These are phyloP conservation scores for Tinamus major DNA, from an alignment of 2,797 vertebrate species.

Conservation along the genomic window DNA sequence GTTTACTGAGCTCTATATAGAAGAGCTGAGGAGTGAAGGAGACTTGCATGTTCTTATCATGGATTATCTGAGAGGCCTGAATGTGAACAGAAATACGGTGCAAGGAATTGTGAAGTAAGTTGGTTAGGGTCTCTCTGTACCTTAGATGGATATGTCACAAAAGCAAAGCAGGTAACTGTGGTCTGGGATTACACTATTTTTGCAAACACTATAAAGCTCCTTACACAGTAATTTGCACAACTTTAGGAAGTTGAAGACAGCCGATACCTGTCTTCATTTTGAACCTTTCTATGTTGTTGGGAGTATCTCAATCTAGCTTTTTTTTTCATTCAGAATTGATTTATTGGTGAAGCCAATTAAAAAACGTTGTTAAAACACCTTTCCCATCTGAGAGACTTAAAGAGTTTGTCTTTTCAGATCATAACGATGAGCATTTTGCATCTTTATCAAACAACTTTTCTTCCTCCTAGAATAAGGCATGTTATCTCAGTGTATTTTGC, in stretches of 20 bases:
- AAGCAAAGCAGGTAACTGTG: not conserved
- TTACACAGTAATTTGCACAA: not conserved
- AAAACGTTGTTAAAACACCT: not conserved
- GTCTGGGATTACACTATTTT: not conserved
- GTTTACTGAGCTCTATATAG: conserved; percentile 96
- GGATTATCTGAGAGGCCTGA: conserved; percentile 92
- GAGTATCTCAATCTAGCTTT: not conserved
- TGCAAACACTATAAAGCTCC: not conserved
- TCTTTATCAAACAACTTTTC: not conserved
- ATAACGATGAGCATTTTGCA: not conserved
- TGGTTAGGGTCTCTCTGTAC: not conserved
- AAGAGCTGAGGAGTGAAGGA: conserved; percentile 91
- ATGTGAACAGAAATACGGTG: conserved; percentile 83
- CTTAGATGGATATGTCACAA: not conserved
- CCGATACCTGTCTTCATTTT: not conserved
- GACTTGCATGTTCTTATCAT: conserved; percentile 91
- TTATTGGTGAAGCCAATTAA: not conserved
- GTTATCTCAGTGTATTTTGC: not conserved
- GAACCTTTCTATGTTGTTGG: not conserved
- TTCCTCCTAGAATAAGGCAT: not conserved
- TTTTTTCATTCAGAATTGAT: not conserved
- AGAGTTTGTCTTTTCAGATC: not conserved
- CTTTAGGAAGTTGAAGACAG: not conserved
- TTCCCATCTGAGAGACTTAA: not conserved
- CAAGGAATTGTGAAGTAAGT: conserved; percentile 93